Percentiles rank a stretch among this genome's conserved stretches.
Conservation (phyloP, 2,888 invertebrate genomes). For the Ectemnius lituratus region DNA sequence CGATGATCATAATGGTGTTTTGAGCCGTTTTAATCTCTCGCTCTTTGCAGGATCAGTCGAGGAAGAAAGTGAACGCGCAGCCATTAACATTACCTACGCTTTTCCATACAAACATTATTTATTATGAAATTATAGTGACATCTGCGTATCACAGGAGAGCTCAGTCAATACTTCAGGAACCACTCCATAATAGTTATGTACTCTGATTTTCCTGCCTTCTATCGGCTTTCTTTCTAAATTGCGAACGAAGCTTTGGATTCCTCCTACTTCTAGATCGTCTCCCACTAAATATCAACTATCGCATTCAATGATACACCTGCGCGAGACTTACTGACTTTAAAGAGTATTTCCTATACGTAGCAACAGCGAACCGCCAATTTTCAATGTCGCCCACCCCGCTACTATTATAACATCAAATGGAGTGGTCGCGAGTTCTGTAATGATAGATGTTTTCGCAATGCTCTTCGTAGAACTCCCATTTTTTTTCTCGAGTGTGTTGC, state of each 20-base stretch:
- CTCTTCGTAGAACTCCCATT: constrained; percentile 48
- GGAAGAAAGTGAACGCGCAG: constrained; percentile 55
- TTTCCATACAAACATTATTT: constrained; percentile 58
- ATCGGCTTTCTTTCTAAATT: no score
- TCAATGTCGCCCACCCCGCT: background rate
- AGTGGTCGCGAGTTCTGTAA: constrained; percentile 49
- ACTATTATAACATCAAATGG: constrained; percentile 35
- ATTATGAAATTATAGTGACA: constrained; percentile 65
- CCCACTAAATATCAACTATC: background rate
- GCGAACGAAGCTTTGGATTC: background rate
- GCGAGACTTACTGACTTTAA: no score
- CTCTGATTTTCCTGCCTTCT: background rate
- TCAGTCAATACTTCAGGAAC: constrained; percentile 64
- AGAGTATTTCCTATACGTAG: no score
- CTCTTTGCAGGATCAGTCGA: constrained; percentile 41
- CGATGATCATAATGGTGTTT: background rate
- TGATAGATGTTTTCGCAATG: constrained; percentile 49
- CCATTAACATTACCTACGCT: constrained; percentile 36
- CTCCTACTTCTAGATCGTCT: background rate
- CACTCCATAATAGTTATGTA: constrained; percentile 51
- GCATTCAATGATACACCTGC: no score
- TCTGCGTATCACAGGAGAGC: constrained; percentile 67
- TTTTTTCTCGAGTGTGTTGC: constrained; percentile 9
- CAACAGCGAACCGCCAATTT: no score
- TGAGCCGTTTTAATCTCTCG: constrained; percentile 18